These are phyloP conservation scores for Chrosomus eos DNA, from an alignment of 2,797 vertebrate species.

Conservation along the genomic window DNA sequence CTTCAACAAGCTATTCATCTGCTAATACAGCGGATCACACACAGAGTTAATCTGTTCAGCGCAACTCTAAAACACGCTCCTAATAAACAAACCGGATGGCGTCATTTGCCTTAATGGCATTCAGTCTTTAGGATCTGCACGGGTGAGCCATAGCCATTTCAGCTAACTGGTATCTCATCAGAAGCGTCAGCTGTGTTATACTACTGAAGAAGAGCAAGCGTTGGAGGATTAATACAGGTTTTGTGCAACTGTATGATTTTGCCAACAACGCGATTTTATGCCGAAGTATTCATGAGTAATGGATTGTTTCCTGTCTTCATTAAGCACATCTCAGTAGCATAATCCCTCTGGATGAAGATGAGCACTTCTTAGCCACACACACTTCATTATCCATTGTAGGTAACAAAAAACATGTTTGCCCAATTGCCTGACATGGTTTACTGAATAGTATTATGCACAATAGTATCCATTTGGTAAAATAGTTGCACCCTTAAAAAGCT, in stretches of 20 bases:
- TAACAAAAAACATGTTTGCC: neutral
- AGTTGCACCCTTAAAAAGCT: neutral
- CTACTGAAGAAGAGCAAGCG: neutral
- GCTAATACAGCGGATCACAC: slow-evolving; percentile 1
- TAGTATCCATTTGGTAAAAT: neutral
- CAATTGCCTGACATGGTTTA: slow-evolving; percentile 9
- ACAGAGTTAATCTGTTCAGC: slow-evolving; percentile 15
- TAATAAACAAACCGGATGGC: slow-evolving; percentile 19
- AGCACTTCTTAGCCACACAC: slow-evolving; percentile 7
- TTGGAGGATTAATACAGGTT: slow-evolving; percentile 18
- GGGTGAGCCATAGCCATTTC: slow-evolving; percentile 29
- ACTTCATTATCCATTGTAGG: neutral
- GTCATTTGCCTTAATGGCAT: slow-evolving; percentile 17
- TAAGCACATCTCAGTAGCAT: slow-evolving; percentile 34
- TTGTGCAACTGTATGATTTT: slow-evolving; percentile 4
- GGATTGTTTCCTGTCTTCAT: slow-evolving; percentile 31
- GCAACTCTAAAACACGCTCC: slow-evolving; percentile 5
- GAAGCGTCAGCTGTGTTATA: neutral
- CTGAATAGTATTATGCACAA: neutral
- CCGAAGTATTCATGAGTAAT: slow-evolving; percentile 3
- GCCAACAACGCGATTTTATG: slow-evolving; percentile 30
- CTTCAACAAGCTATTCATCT: slow-evolving; percentile 15
- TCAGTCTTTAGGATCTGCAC: slow-evolving; percentile 10
- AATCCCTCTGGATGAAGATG: slow-evolving; percentile 35
- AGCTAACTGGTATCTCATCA: slow-evolving; percentile 13